Percentiles rank a stretch among this genome's conserved stretches.
Conservation (phyloP, 2,888 invertebrate species). For the Axea sp. region DNA sequence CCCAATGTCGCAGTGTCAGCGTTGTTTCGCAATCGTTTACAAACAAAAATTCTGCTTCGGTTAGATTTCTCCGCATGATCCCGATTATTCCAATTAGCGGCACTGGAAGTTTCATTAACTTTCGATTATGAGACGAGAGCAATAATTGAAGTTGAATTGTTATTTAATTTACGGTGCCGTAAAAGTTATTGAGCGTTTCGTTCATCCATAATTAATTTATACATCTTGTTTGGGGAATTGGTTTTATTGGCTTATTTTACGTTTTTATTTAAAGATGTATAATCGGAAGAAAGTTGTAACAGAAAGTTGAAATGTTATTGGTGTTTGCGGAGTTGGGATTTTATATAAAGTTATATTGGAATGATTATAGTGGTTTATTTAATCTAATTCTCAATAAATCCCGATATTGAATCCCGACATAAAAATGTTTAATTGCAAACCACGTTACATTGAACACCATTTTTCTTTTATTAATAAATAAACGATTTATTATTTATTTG, state of each 20-base stretch:
- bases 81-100: conserved; percentile 2
- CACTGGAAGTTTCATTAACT: conserved; percentile 5
- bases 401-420: no score
- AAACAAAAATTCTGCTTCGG: not conserved
- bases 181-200: conserved; percentile 16
- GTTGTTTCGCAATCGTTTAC: not conserved
- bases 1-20: not conserved
- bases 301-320: conserved; percentile 6
- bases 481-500: no score
- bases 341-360: not conserved
- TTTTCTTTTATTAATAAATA: no score
- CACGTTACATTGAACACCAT: no score
- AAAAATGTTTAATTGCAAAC: no score
- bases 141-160: conserved; percentile 25
- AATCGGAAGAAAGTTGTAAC: conserved; percentile 12
- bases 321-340: not conserved
- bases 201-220: conserved; percentile 28
- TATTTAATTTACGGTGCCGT: conserved; percentile 26
- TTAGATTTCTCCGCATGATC: not conserved
- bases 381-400: no score
- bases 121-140: conserved; percentile 5
- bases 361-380: not conserved
- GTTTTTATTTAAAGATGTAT: conserved; percentile 1
- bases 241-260: conserved; percentile 6
- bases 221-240: conserved; percentile 13